Evolutionary conservation across 2,888 invertebrate species (phyloP).

Genomic region (Ecdyonurus torrentis): DNA sequence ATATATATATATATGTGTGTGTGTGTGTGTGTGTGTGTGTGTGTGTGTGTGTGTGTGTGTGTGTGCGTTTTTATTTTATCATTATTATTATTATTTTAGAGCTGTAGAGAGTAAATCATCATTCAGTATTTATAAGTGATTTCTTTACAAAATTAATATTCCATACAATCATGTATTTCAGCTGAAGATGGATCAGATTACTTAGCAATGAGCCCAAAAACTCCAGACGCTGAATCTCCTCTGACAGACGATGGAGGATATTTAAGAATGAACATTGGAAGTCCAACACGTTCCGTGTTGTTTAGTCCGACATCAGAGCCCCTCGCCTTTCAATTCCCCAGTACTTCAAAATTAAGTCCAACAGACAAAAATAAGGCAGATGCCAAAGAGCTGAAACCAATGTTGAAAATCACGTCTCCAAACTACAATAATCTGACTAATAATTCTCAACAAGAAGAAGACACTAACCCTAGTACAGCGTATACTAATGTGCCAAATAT

Average conservation of each 20-base stretch:
- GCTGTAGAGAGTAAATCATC: too few relatives aligned
- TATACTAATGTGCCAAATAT: background rate
- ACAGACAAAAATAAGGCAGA: background rate
- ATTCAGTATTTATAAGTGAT: too few relatives aligned
- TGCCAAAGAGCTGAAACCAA: background rate
- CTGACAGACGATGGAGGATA: constrained; percentile 27
- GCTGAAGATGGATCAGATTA: constrained; percentile 35
- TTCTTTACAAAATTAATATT: too few relatives aligned
- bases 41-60: too few relatives aligned
- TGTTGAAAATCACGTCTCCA: background rate
- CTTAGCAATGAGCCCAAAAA: constrained; percentile 22
- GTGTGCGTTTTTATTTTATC: too few relatives aligned
- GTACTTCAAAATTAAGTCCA: background rate
- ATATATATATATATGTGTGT: too few relatives aligned
- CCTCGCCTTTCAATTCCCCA: constrained; percentile 13
- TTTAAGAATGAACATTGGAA: constrained; percentile 34
- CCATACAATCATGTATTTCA: too few relatives aligned
- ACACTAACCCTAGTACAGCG: background rate
- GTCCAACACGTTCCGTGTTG: constrained; percentile 28
- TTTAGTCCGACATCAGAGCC: constrained; percentile 36
- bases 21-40: too few relatives aligned
- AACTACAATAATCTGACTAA: too few relatives aligned
- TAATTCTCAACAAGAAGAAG: background rate
- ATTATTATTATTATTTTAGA: too few relatives aligned
- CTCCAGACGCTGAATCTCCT: constrained; percentile 25